Base-by-base conservation (phyloP, 2,888 invertebrate species). In the Drosophila recens region DNA sequence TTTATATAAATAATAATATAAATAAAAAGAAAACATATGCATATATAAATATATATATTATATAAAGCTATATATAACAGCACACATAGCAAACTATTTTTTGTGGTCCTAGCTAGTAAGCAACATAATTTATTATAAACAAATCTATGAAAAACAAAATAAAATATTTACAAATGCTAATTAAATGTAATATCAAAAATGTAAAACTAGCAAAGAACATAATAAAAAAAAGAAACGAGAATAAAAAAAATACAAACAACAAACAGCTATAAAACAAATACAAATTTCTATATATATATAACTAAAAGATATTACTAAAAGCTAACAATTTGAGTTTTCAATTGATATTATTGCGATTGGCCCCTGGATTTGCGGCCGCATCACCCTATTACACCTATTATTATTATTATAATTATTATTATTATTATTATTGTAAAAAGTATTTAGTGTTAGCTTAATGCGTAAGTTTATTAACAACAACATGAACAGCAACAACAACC, bases 371-470 rank as follows among this genome's bases (percentile, higher is more conserved):
- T 67, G 65, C 46, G 77, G 71, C 77, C 66, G 63, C 63, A 49
- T 66, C 59, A 51, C 80, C 69, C 74, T 73, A 72, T 75, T 62
- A 68, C 69, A 67, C 65, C 43, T 67, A 67, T 67, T 75, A 79
- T 69, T 65, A 74, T 74, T 73, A 53, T 45, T 73, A 53, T 45
- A 3, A 20, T 20, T 45, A 72, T 64, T 54, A 81, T 71, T 51
- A 87, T 74, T 85, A 87, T 80, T 75, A 85, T 86, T 87, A 87
- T 87, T 87, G 89, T 90, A 90, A 90, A 88, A 90, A 90, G 83
- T 85, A 84, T 85, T 90, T 91, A 91, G 90, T 91, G 90, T 91
- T 91, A 91, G 91, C 79, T 69, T 90, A 90, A 84, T 90, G 86
- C 81, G 80, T 91, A 91, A 91, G 91, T 90, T 80, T 87, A 83